Evolutionary conservation across 2,113 vertebrate genomes (phyloP), one percentile per base, ranked within the genome.

Genomic region (Cromileptes altivelis): DNA sequence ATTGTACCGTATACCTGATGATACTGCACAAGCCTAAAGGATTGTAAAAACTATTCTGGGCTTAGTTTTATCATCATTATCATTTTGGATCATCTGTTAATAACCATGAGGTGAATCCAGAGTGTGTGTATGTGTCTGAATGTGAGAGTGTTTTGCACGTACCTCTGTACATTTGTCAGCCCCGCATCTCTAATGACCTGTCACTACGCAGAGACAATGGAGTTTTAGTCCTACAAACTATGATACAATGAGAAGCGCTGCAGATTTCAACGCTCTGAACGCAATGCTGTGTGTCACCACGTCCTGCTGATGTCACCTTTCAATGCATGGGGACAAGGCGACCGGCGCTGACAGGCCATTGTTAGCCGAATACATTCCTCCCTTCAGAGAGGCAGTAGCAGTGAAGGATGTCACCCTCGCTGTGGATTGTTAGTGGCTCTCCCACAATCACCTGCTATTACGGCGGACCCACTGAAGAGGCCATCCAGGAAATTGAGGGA

Each of bases 371-470:
- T 60, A 52, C 74, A 76, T 80, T 76, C 88, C 82, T 75, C 55
- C 71, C 73, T 69, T 75, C 62, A 47, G 79, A 62, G 80, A 61
- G 62, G 65, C 80, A 10, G 33, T 30, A 45, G 81, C 89, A 2
- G 73, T 89, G 89, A 93, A 86, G 74, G 86, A 87, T 92, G 90
- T 88, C 86, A 75, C 72, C 84, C 65, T 61, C 10, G 13, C 74
- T 17, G 55, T 69, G 56, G 76, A 80, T 82, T 85, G 84, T 87
- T 79, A 85, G 83, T 45, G 42, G 70, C 80, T 80, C 84, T 85
- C 23, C 53, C 57, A 65, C 88, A 86, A 88, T 93, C 91, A 91
- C 87, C 87, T 86, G 88, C 86, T 79, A 90, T 93, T 82, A 89
- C 14, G 11, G 71, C 21, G 2, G 40, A 33, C 63, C 67, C 75